These are phyloP conservation scores for Aptenodytes patagonicus DNA, from an alignment of 2,113 vertebrate species.

Conservation along the genomic window DNA sequence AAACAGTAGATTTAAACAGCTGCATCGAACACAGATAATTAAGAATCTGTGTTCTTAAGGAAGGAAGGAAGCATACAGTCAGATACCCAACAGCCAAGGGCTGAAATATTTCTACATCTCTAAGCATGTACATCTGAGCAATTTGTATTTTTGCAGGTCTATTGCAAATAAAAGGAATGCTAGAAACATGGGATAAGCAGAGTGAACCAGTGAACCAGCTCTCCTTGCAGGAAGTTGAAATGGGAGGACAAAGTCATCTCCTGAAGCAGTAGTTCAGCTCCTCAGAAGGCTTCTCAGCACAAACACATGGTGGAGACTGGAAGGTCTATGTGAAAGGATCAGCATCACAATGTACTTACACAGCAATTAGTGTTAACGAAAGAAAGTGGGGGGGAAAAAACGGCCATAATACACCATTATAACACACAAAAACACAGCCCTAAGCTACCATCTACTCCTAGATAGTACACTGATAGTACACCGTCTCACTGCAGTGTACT, in stretches of 20 bases:
- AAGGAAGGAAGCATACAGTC: neutral
- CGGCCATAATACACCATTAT: accelerated
- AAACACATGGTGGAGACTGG: neutral
- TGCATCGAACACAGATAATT: neutral
- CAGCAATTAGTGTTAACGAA: neutral
- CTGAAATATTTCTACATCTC: neutral
- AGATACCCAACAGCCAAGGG: neutral
- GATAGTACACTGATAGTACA: too few relatives aligned
- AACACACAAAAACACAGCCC: neutral
- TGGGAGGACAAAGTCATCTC: neutral
- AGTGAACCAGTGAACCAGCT: neutral
- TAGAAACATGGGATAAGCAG: neutral
- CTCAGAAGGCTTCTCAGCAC: neutral
- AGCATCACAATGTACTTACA: neutral
- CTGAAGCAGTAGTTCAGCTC: neutral
- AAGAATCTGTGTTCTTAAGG: neutral
- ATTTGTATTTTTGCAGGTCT: neutral
- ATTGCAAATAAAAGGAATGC: neutral
- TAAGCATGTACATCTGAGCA: neutral
- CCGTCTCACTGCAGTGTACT: neutral
- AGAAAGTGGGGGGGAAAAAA: accelerated
- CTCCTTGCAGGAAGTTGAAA: neutral
- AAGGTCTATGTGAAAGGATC: neutral
- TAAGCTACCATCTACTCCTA: neutral
- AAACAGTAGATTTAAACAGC: neutral